Evolutionary conservation across 2,888 invertebrate genomes (phyloP).

Genomic region (Polyommatus iphigenia): DNA sequence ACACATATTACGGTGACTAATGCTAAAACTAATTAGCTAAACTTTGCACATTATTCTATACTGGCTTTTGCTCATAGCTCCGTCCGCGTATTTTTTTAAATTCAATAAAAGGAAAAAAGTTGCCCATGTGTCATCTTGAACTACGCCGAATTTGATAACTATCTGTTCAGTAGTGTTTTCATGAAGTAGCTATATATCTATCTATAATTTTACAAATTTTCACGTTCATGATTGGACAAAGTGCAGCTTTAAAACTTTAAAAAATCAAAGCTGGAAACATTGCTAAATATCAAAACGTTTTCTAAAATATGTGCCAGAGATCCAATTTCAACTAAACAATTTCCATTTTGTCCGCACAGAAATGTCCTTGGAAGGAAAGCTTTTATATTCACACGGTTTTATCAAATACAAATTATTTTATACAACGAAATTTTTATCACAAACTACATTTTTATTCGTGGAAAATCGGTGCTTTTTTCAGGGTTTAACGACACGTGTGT

Average conservation of each 20-base stretch:
- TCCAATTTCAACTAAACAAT: neutral
- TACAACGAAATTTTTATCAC: neutral
- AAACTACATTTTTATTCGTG: conserved; percentile 7
- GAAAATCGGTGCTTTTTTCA: neutral
- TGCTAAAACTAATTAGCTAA: neutral
- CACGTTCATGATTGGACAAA: too few species aligned
- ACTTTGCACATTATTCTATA: neutral
- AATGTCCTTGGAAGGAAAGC: neutral
- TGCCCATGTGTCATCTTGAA: too few species aligned
- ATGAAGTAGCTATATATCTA: too few species aligned
- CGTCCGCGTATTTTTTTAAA: neutral
- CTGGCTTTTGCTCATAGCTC: neutral
- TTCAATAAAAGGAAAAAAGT: neutral
- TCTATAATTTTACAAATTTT: too few species aligned
- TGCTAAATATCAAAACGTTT: neutral
- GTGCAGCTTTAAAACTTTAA: too few species aligned
- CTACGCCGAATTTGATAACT: too few species aligned
- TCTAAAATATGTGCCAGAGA: neutral
- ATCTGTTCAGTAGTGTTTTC: too few species aligned
- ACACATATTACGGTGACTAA: neutral
- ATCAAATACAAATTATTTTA: conserved; percentile 8
- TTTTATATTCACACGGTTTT: neutral
- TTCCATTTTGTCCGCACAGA: neutral
- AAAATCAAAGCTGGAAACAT: neutral
- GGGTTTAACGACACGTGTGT: neutral